Conservation (phyloP, 2,888 invertebrate species). For the Aporophyla nigra region DNA sequence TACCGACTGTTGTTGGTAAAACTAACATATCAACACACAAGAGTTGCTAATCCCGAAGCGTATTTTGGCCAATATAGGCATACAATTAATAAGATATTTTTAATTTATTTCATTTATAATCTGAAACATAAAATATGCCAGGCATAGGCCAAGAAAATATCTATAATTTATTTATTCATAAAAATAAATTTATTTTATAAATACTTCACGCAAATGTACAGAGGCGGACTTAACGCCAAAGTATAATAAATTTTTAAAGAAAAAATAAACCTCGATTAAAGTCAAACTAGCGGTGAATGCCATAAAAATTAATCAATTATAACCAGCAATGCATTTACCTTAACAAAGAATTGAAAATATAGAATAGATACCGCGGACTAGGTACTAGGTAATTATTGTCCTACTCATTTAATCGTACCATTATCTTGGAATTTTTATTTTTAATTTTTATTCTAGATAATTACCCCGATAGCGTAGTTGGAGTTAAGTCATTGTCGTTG, state of each 20-base stretch:
- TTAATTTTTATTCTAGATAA: constrained; percentile 25
- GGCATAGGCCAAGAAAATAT: background rate
- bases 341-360: background rate
- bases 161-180: no score
- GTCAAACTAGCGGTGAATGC: background rate
- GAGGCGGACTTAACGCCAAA: no score
- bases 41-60: background rate
- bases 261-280: background rate
- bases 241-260: background rate
- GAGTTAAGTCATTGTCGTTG: background rate
- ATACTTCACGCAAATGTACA: no score
- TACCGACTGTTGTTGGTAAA: background rate
- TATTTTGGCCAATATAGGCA: background rate
- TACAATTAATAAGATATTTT: background rate
- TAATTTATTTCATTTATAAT: background rate
- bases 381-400: background rate
- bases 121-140: background rate
- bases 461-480: background rate
- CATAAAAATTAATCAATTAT: constrained; percentile 36
- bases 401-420: constrained; percentile 12
- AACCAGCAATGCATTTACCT: constrained; percentile 16
- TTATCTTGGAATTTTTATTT: constrained; percentile 33
- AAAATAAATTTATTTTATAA: no score
- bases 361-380: background rate
- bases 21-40: background rate